Evolutionary conservation across 2,888 invertebrate species (phyloP).

Genomic region (Anthrax anthrax): DNA sequence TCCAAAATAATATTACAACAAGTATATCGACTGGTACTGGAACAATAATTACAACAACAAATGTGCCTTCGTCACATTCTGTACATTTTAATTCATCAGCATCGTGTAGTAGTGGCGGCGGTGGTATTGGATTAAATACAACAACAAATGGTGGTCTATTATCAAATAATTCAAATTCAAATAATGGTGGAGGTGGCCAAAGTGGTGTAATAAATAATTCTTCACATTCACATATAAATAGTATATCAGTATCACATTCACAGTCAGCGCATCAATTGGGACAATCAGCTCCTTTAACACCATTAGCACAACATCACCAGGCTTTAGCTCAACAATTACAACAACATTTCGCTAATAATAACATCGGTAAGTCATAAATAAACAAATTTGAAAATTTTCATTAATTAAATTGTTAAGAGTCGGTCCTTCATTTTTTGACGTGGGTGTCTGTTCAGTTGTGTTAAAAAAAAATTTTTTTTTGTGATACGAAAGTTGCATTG

Average conservation of each 20-base stretch:
- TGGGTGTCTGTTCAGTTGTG: too few relatives aligned
- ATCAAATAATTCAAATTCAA: slow-evolving; percentile 23
- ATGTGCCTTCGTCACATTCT: slow-evolving; percentile 31
- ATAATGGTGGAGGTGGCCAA: slow-evolving; percentile 11
- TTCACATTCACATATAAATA: slow-evolving; percentile 27
- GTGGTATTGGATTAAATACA: not conserved
- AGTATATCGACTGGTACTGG: slow-evolving; percentile 24
- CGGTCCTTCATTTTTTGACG: too few relatives aligned
- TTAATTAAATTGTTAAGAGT: too few relatives aligned
- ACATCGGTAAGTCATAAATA: slow-evolving; percentile 29
- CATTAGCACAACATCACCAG: slow-evolving; percentile 45
- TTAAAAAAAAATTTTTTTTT: too few relatives aligned
- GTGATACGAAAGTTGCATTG: too few relatives aligned
- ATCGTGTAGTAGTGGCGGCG: too few relatives aligned
- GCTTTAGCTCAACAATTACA: slow-evolving; percentile 45
- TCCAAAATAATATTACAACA: slow-evolving; percentile 33
- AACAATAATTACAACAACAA: slow-evolving; percentile 19
- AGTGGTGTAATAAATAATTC: not conserved
- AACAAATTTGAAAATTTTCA: too few relatives aligned
- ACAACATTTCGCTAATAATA: slow-evolving; percentile 40
- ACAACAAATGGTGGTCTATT: not conserved
- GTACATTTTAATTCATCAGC: slow-evolving; percentile 31
- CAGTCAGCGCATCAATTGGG: slow-evolving; percentile 32
- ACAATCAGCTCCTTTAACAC: slow-evolving; percentile 24
- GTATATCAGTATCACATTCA: slow-evolving; percentile 28